Conservation (phyloP, 2,113 vertebrate species). For the Spea multiplicata region DNA sequence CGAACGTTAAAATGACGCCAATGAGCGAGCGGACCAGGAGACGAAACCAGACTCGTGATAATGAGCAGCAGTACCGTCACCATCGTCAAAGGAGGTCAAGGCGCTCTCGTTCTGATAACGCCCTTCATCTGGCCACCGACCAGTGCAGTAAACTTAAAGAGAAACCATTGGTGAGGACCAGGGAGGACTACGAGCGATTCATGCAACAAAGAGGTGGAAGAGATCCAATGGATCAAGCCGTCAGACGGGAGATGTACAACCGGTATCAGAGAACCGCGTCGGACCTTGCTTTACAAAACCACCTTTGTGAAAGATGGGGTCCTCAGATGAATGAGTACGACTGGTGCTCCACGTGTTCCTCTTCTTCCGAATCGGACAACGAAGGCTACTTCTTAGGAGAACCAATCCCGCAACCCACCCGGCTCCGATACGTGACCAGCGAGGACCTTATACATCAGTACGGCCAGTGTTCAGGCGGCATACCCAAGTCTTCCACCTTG, state of each 20-base stretch:
- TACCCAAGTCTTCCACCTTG: slow-evolving; percentile 78
- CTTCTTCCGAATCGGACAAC: slow-evolving; percentile 94
- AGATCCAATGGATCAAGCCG: slow-evolving; percentile 73
- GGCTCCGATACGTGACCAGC: slow-evolving; percentile 88
- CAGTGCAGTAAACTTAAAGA: slow-evolving; percentile 75
- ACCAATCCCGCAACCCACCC: slow-evolving; percentile 88
- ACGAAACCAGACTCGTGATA: slow-evolving; percentile 67
- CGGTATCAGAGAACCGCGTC: slow-evolving; percentile 93
- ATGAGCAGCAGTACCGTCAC: slow-evolving; percentile 72
- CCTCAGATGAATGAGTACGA: slow-evolving; percentile 86
- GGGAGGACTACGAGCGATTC: slow-evolving; percentile 90
- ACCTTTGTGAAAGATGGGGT: slow-evolving; percentile 77
- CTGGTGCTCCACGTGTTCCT: slow-evolving; percentile 97
- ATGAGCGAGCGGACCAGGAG: slow-evolving; percentile 84
- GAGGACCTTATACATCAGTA: slow-evolving; percentile 95
- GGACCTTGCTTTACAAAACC: slow-evolving; percentile 92
- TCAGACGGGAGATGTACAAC: slow-evolving; percentile 76
- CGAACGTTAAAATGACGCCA: slow-evolving; percentile 72
- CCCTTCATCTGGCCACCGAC: slow-evolving; percentile 86
- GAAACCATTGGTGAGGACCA: slow-evolving; percentile 72
- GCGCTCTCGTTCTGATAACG: slow-evolving; percentile 92
- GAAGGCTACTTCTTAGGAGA: slow-evolving; percentile 97
- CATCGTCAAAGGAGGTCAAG: slow-evolving; percentile 83
- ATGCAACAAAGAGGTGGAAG: slow-evolving; percentile 75
- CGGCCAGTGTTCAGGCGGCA: slow-evolving; percentile 69